phyloP scores from a whole-genome alignment of 1,140 invertebrate species.

The Zophobas morio region DNA sequence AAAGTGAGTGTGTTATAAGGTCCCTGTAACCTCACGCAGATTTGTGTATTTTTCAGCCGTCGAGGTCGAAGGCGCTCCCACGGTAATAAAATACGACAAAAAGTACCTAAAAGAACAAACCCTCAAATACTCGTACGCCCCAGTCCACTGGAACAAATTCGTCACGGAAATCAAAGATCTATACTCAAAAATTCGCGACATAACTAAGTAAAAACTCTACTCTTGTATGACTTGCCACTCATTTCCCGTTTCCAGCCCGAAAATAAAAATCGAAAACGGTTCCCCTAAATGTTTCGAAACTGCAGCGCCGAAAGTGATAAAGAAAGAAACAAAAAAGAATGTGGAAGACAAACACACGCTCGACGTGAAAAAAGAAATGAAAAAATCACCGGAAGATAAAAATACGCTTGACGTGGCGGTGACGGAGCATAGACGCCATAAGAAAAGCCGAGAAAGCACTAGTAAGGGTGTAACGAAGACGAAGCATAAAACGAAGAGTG shows the following conservation, averaged over 20 bases:
- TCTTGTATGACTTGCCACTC: constrained; percentile 17
- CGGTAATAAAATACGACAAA: constrained; percentile 61
- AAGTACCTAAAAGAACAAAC: constrained; percentile 58
- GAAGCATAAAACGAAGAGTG: constrained; percentile 23
- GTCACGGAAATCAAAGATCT: constrained; percentile 58
- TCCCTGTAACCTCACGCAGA: constrained; percentile 1
- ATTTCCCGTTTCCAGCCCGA: constrained; percentile 58
- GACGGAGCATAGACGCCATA: constrained; percentile 58
- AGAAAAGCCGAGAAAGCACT: constrained; percentile 7
- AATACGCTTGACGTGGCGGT: constrained; percentile 59
- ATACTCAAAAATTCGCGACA: constrained; percentile 61
- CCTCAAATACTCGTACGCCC: constrained; percentile 61
- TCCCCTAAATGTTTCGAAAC: constrained; percentile 58
- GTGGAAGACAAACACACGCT: constrained; percentile 55
- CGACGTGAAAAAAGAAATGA: constrained; percentile 42
- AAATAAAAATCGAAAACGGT: constrained; percentile 65
- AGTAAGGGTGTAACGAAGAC: constrained; percentile 45
- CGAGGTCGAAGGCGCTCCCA: constrained; percentile 61
- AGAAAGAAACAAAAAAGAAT: constrained; percentile 58
- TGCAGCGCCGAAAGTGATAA: constrained; percentile 63
- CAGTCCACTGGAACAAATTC: constrained; percentile 63
- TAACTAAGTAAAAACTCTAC: constrained; percentile 55
- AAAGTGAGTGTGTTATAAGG: constrained; percentile 72
- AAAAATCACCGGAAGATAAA: constrained; percentile 48
- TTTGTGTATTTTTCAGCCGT: constrained; percentile 57